Conservation (phyloP, 2,797 vertebrate species). For the Smutsia gigantea region DNA sequence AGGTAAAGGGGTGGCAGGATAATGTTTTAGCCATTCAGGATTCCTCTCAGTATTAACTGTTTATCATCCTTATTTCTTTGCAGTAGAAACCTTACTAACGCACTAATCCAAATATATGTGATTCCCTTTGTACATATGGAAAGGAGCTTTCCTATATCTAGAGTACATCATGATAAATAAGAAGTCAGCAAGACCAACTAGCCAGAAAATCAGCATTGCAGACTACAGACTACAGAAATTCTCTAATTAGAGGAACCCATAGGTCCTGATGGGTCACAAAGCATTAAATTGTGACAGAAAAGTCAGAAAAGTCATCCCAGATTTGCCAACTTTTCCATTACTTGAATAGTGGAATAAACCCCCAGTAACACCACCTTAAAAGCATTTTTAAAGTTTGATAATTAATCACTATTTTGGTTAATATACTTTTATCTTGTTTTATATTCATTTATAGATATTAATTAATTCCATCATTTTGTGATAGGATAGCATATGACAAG, state of each 20-base stretch:
- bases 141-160: background rate
- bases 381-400: constrained; percentile 27
- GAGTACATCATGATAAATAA: background rate
- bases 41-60: background rate
- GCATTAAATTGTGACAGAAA: background rate
- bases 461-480: constrained; percentile 17
- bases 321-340: constrained; percentile 32
- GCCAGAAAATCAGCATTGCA: background rate
- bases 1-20: background rate
- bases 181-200: background rate
- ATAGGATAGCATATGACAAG: background rate
- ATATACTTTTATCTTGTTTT: constrained; percentile 16
- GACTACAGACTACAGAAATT: background rate
- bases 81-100: background rate
- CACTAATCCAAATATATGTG: background rate
- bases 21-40: constrained; percentile 8
- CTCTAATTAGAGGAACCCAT: background rate
- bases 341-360: constrained; percentile 1
- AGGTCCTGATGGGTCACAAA: background rate
- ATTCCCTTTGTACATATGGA: background rate
- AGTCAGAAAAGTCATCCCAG: background rate
- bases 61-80: constrained; percentile 23
- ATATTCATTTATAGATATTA: constrained; percentile 21
- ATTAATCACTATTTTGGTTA: constrained; percentile 18
- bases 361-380: background rate